Evolutionary conservation across 2,113 vertebrate genomes (phyloP).

Genomic region (Arizona elegans): DNA sequence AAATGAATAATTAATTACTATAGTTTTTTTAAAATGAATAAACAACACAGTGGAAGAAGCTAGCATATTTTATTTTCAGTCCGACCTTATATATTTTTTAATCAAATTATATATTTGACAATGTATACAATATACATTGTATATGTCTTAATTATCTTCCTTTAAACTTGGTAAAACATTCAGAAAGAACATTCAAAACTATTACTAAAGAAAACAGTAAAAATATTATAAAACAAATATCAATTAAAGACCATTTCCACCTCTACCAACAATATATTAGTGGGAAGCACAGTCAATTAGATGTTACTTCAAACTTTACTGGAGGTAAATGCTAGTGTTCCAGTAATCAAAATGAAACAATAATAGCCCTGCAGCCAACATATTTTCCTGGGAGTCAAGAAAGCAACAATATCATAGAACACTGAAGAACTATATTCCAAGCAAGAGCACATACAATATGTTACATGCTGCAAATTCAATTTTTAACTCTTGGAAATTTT

Average conservation of each 20-base stretch:
- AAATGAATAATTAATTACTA: not conserved
- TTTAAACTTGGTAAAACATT: not conserved
- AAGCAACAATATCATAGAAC: not conserved
- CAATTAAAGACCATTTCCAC: not conserved
- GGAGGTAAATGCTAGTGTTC: not conserved
- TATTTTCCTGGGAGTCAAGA: not conserved
- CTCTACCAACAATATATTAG: not conserved
- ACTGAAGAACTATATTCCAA: not conserved
- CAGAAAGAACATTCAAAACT: not conserved
- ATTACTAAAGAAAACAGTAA: not conserved
- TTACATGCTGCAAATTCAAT: not conserved
- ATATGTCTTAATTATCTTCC: constrained; percentile 19
- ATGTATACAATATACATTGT: not conserved
- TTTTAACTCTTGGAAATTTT: not conserved
- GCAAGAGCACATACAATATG: not conserved
- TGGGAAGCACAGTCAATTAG: not conserved
- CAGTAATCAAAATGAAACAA: not conserved
- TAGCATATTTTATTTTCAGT: constrained; percentile 2
- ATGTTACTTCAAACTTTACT: not conserved
- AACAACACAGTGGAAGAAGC: not conserved
- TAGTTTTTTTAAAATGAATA: not conserved
- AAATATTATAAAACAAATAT: not conserved
- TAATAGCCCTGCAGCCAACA: not conserved
- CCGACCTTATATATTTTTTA: constrained; percentile 29
- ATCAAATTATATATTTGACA: not conserved